Conservation (phyloP, 2,113 vertebrate genomes). For the Phrynosoma blainvillii region DNA sequence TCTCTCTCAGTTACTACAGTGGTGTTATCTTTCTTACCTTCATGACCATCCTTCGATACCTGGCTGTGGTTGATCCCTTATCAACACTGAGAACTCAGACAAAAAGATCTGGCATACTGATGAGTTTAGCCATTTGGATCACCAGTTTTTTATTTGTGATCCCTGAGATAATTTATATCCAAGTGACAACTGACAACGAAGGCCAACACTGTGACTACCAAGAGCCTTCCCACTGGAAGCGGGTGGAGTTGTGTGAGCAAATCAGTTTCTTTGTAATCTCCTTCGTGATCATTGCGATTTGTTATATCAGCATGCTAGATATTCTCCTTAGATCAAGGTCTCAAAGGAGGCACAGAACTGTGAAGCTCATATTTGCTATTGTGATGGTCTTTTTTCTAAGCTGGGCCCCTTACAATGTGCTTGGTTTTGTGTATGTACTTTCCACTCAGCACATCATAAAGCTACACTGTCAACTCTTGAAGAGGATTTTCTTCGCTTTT, state of each 20-base stretch:
- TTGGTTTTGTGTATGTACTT: conserved; percentile 80
- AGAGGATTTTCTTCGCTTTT: conserved; percentile 66
- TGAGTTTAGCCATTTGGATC: conserved; percentile 77
- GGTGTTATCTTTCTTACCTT: conserved; percentile 86
- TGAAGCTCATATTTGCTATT: conserved; percentile 89
- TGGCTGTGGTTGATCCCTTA: conserved; percentile 84
- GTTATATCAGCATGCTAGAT: conserved; percentile 84
- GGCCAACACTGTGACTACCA: conserved; percentile 66
- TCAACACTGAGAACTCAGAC: conserved; percentile 75
- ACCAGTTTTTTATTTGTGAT: conserved; percentile 75
- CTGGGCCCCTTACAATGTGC: conserved; percentile 90
- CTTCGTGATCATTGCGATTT: conserved; percentile 80
- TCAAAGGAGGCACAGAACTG: conserved; percentile 81
- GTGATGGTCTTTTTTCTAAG: conserved; percentile 89
- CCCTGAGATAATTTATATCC: conserved; percentile 76
- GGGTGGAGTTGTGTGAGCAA: conserved; percentile 78
- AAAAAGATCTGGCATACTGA: conserved; percentile 59
- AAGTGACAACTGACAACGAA: not conserved
- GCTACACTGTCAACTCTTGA: conserved; percentile 62
- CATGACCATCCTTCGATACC: conserved; percentile 87
- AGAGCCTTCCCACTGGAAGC: conserved; percentile 44
- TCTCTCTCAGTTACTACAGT: conserved; percentile 88
- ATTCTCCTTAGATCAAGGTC: conserved; percentile 78
- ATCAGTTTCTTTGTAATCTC: conserved; percentile 83
- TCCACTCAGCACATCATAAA: not conserved